Conservation (phyloP, 2,797 vertebrate species). For the Trachops cirrhosus region DNA sequence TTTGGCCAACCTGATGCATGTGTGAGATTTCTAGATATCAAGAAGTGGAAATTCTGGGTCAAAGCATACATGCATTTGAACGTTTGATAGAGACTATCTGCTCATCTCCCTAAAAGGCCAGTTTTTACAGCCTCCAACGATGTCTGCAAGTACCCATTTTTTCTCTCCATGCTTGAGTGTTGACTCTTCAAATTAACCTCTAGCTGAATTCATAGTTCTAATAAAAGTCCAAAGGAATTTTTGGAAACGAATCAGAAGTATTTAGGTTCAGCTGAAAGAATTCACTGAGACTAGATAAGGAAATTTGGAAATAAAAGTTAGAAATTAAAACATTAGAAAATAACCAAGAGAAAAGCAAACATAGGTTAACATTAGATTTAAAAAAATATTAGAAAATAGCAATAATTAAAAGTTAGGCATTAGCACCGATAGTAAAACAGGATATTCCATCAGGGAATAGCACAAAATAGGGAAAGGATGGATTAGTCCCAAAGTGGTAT, state of each 20-base stretch:
- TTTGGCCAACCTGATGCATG: neutral
- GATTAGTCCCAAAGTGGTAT: neutral
- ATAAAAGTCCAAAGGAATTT: neutral
- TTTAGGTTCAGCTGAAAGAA: neutral
- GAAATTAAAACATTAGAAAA: neutral
- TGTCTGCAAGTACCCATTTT: neutral
- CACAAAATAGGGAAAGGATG: neutral
- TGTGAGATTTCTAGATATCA: neutral
- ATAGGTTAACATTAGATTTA: too few relatives aligned
- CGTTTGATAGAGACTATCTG: neutral
- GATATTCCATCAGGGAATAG: neutral
- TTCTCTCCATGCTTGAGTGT: neutral
- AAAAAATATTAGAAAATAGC: too few relatives aligned
- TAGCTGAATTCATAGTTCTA: neutral
- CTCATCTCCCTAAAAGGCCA: neutral
- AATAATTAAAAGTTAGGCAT: neutral
- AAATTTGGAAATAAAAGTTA: conserved; percentile 13
- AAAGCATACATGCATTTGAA: neutral
- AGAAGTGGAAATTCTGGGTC: neutral
- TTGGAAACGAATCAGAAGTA: neutral
- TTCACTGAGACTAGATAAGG: neutral
- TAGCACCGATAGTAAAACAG: neutral
- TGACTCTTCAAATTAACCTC: neutral
- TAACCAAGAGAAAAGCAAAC: too few relatives aligned
- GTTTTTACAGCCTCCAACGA: neutral